Evolutionary conservation across 2,113 vertebrate genomes (phyloP).

Genomic region (Anser brachyrhynchus): DNA sequence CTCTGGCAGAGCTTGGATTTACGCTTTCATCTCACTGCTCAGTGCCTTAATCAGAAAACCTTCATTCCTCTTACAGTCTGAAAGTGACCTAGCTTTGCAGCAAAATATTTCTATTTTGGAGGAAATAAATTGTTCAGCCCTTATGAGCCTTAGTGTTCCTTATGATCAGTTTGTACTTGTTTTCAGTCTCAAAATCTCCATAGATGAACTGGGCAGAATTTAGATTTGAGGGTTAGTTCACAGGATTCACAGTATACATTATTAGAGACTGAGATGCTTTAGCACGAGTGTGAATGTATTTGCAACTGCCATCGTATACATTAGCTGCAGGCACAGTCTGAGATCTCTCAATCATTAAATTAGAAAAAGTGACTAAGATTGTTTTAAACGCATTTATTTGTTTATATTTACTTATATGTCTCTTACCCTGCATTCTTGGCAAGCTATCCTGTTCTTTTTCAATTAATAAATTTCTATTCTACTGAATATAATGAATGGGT

Average conservation of each 20-base stretch:
- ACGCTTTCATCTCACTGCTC: background rate
- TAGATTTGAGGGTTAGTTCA: background rate
- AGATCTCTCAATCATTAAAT: background rate
- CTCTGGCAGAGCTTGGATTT: conserved; percentile 18
- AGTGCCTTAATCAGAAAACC: conserved; percentile 1
- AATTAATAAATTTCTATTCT: background rate
- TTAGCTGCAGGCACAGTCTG: background rate
- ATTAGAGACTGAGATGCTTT: background rate
- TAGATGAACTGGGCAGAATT: background rate
- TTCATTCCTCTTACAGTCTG: background rate
- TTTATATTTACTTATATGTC: background rate
- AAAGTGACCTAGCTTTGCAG: background rate
- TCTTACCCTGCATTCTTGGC: background rate
- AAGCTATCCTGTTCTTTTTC: background rate
- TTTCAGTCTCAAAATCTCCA: background rate
- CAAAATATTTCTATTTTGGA: background rate
- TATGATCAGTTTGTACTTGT: background rate
- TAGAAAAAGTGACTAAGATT: background rate
- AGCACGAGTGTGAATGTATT: background rate
- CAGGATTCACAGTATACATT: background rate
- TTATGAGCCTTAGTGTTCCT: background rate
- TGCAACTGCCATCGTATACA: background rate
- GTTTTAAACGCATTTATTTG: background rate
- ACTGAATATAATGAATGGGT: background rate
- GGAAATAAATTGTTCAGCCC: background rate